A percentile compares a stretch with the other conserved stretches of the same genome.
Evolutionary conservation across 2,888 invertebrate species (phyloP).

Genomic region (Tetranychus truncatus): DNA sequence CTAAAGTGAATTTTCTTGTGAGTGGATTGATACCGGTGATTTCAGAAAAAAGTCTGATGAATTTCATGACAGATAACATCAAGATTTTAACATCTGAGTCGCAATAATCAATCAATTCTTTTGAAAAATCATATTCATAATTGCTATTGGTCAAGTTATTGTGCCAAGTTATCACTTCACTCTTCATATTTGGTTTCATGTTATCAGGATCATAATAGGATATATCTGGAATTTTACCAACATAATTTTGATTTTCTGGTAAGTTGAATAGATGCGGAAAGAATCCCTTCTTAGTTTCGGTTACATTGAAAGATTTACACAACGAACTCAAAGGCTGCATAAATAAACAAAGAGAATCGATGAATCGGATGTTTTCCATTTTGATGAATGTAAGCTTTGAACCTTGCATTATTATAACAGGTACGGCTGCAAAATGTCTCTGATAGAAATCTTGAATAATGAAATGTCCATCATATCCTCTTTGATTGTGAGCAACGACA

Average conservation of each 20-base stretch:
- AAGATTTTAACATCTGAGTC: conserved; percentile 23
- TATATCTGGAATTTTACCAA: background rate
- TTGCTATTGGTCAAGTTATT: background rate
- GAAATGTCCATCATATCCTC: conserved; percentile 19
- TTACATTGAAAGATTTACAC: conserved; percentile 14
- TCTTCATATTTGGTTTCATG: background rate
- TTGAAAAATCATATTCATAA: conserved; percentile 23
- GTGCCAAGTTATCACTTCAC: conserved; percentile 14
- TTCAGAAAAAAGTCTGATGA: background rate
- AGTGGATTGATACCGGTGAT: conserved; percentile 23
- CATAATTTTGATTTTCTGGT: background rate
- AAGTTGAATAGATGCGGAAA: conserved; percentile 1
- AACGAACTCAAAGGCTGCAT: conserved; percentile 8
- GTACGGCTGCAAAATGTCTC: background rate
- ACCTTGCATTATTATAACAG: conserved; percentile 11
- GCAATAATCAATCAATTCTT: conserved; percentile 25
- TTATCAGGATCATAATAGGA: background rate
- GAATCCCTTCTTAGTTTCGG: background rate
- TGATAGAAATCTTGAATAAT: conserved; percentile 14
- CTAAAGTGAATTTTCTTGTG: conserved; percentile 22
- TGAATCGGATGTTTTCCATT: conserved; percentile 14
- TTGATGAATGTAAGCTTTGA: conserved; percentile 8
- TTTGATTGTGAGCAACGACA: conserved; percentile 16
- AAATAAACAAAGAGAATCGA: conserved; percentile 18
- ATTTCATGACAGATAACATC: too few relatives aligned